Percentiles rank a stretch among this genome's conserved stretches.
Evolutionary conservation across 2,888 invertebrate species (phyloP).

Genomic region (Molanna angustata): DNA sequence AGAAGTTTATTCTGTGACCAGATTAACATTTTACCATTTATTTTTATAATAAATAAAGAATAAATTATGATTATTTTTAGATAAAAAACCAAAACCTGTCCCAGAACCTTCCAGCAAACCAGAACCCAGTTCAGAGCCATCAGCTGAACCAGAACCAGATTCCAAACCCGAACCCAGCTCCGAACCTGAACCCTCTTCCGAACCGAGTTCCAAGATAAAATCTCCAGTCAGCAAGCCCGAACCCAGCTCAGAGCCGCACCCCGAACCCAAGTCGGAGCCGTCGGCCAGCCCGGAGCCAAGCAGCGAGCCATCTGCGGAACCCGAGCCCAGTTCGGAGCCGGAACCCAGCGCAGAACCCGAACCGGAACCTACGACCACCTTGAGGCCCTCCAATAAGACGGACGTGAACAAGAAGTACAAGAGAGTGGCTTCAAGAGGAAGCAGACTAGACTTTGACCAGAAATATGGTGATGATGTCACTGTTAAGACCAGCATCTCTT

Average conservation of each 20-base stretch:
- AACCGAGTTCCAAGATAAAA: constrained; percentile 40
- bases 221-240: constrained; percentile 41
- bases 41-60: too few species aligned
- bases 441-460: constrained; percentile 49
- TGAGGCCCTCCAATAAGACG: constrained; percentile 39
- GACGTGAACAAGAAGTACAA: constrained; percentile 46
- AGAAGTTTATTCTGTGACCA: too few species aligned
- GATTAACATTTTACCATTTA: too few species aligned
- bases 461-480: constrained; percentile 60
- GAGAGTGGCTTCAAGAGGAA: constrained; percentile 52
- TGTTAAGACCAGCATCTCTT: constrained; percentile 78
- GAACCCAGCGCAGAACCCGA: constrained; percentile 32
- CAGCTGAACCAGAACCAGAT: constrained; percentile 44
- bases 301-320: constrained; percentile 43
- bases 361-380: constrained; percentile 35
- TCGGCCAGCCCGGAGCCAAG: constrained; percentile 44
- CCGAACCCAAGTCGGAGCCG: constrained; percentile 49
- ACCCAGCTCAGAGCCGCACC: constrained; percentile 42
- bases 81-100: constrained; percentile 43
- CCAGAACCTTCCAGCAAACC: constrained; percentile 43
- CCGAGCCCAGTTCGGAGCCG: constrained; percentile 40
- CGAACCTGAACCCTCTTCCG: constrained; percentile 41
- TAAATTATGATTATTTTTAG: too few species aligned
- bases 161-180: constrained; percentile 44
- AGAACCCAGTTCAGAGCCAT: constrained; percentile 42